Percentiles rank a stretch among this genome's conserved stretches.
Evolutionary conservation across 35 echinoderm and acorn worm genomes (phyloP).

Genomic region (Apostichopus parvimensis): DNA sequence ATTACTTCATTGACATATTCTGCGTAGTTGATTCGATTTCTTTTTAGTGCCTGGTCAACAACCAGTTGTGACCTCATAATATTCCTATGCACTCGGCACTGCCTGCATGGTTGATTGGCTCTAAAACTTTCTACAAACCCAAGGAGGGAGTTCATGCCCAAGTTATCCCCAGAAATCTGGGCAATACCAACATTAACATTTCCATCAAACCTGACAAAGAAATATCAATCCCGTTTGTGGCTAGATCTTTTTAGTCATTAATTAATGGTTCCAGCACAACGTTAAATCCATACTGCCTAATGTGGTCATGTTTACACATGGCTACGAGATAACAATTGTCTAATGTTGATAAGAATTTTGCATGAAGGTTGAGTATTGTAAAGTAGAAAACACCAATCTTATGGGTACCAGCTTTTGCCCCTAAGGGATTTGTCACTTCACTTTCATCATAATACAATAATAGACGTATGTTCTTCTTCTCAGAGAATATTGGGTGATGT

Average conservation of each 20-base stretch:
- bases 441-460: constrained; percentile 81
- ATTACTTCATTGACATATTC: no score
- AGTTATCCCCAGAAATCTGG: constrained; percentile 63
- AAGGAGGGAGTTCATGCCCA: constrained; percentile 15
- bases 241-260: constrained; percentile 48
- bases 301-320: constrained; percentile 59
- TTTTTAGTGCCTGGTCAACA: constrained; percentile 6
- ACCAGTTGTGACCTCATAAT: not conserved
- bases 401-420: constrained; percentile 66
- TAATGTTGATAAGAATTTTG: constrained; percentile 60
- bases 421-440: constrained; percentile 66
- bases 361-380: constrained; percentile 50
- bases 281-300: constrained; percentile 66
- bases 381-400: constrained; percentile 68
- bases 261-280: constrained; percentile 43
- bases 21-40: constrained; percentile 23
- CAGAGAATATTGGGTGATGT: constrained; percentile 45
- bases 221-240: constrained; percentile 45
- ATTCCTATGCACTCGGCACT: constrained; percentile 52
- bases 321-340: constrained; percentile 50
- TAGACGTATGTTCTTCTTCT: constrained; percentile 53
- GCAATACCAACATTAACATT: constrained; percentile 19
- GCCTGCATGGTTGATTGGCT: constrained; percentile 23
- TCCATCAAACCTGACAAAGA: constrained; percentile 6
- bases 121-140: constrained; percentile 57